Evolutionary conservation across 2,888 invertebrate genomes (phyloP).

Genomic region (Lithodes maja): DNA sequence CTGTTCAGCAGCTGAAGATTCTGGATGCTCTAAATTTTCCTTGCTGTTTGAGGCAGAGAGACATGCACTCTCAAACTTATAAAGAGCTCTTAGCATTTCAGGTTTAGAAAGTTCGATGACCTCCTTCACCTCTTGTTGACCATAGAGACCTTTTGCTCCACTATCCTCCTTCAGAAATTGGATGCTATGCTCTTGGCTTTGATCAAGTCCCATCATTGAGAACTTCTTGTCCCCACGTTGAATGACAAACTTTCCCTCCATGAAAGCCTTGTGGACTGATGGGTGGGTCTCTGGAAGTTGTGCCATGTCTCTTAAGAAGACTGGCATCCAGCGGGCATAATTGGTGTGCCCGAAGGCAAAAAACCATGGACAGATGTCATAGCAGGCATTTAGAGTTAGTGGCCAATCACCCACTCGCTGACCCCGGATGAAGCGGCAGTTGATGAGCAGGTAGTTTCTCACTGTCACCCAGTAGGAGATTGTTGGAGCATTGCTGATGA

Average conservation of each 20-base stretch:
- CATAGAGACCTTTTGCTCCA: conserved; percentile 4
- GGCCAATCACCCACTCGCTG: background rate
- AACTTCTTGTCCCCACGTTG: too few species aligned
- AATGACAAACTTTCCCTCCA: background rate
- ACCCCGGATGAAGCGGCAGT: too few species aligned
- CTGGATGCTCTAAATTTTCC: background rate
- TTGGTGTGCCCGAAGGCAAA: background rate
- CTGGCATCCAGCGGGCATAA: background rate
- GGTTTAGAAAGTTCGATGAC: background rate
- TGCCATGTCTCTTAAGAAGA: background rate
- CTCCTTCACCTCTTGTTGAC: background rate
- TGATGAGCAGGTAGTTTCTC: background rate
- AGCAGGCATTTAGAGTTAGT: conserved; percentile 8
- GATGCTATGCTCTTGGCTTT: background rate
- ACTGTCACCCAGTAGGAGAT: too few species aligned
- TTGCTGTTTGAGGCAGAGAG: background rate
- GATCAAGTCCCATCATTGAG: background rate
- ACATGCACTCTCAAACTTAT: background rate
- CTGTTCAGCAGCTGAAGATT: background rate
- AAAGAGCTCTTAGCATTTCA: background rate
- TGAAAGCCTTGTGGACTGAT: background rate
- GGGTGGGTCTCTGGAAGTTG: background rate
- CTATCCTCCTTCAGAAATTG: background rate
- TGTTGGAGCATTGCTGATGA: background rate
- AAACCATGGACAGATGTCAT: background rate